These are phyloP conservation scores for Macrophya alboannulata DNA, from an alignment of 2,888 invertebrate species.

Conservation along the genomic window DNA sequence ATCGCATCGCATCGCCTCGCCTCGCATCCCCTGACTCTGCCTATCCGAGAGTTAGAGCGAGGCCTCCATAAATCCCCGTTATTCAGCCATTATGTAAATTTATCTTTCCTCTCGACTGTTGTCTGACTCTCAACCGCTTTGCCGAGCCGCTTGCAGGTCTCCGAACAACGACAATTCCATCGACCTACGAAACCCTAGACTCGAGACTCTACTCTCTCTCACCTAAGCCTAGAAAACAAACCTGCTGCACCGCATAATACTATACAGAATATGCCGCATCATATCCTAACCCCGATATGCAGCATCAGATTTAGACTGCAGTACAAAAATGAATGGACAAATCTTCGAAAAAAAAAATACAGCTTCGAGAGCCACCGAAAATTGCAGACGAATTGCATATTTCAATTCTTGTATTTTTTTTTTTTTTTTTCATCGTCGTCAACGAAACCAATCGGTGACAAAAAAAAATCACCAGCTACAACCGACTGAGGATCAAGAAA, in stretches of 20 bases:
- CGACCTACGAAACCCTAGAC: constrained; percentile 48
- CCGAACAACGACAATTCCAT: constrained; percentile 55
- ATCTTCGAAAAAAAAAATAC: too few species aligned
- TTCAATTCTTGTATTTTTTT: too few species aligned
- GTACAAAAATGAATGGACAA: too few species aligned
- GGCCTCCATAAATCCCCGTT: constrained; percentile 55
- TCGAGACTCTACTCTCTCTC: not conserved
- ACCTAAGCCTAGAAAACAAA: constrained; percentile 8
- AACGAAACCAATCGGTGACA: not conserved
- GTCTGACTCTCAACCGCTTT: constrained; percentile 47
- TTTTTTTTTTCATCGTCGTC: not conserved
- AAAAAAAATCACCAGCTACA: not conserved
- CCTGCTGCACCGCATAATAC: not conserved
- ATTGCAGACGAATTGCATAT: too few species aligned
- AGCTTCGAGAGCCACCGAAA: too few species aligned
- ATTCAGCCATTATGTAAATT: constrained; percentile 56
- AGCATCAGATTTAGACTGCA: not conserved
- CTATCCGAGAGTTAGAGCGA: constrained; percentile 42
- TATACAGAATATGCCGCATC: not conserved
- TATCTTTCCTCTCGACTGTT: constrained; percentile 54
- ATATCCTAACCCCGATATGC: not conserved
- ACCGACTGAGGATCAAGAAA: not conserved
- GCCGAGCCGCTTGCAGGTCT: constrained; percentile 23
- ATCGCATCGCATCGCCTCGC: not conserved
- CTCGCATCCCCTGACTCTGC: constrained; percentile 35